A percentile compares a stretch with the other conserved stretches of the same genome.
Evolutionary conservation across 2,113 vertebrate genomes (phyloP).

Genomic region (Bagarius yarrelli): DNA sequence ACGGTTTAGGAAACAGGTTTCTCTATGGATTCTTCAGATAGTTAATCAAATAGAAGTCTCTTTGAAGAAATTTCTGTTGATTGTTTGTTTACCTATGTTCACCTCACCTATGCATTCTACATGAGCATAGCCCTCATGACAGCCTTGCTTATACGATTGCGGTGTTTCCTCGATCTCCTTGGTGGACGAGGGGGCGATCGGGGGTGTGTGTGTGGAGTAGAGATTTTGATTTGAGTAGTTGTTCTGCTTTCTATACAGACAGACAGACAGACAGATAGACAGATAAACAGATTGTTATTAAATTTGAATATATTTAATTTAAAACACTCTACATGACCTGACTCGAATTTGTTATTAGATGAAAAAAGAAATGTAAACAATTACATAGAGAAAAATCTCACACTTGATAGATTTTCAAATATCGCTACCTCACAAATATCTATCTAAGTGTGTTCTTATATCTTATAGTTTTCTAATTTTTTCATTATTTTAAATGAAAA

Average conservation of each 20-base stretch:
- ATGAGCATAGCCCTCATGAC: conserved; percentile 78
- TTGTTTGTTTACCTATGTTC: background rate
- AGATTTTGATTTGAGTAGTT: conserved; percentile 25
- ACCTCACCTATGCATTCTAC: conserved; percentile 63
- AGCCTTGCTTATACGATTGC: conserved; percentile 74
- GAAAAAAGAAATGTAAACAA: background rate
- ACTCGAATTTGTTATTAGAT: background rate
- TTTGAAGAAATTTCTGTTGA: background rate
- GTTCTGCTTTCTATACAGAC: conserved; percentile 55
- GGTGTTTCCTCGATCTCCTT: conserved; percentile 67
- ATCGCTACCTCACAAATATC: background rate
- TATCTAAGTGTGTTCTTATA: background rate
- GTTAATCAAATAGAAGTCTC: background rate
- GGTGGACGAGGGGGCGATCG: conserved; percentile 46
- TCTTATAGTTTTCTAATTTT: background rate
- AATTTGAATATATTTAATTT: background rate
- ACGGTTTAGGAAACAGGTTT: background rate
- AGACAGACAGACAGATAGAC: conserved; percentile 6
- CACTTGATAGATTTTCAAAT: background rate
- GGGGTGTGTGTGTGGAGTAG: conserved; percentile 40
- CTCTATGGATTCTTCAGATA: background rate
- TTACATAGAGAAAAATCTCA: background rate
- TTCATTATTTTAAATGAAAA: background rate
- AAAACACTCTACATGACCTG: background rate
- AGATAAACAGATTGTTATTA: background rate